These are phyloP conservation scores for Neolamprologus cancellatus DNA, from an alignment of 2,113 vertebrate species.

Conservation along the genomic window DNA sequence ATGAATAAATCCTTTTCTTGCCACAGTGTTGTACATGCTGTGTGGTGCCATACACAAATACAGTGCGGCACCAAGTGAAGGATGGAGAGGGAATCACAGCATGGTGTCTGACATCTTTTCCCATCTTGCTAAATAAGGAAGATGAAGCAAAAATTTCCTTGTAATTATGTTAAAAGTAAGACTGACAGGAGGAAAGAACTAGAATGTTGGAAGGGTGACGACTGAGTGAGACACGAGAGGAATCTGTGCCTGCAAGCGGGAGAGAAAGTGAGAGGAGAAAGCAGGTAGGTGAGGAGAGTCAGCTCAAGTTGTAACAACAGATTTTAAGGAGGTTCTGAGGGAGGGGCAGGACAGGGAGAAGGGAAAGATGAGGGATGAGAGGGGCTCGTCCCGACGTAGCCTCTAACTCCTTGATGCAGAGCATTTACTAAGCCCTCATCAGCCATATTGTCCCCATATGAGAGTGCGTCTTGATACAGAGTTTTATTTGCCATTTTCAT, in stretches of 20 bases:
- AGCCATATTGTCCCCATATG: not conserved
- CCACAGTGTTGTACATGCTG: not conserved
- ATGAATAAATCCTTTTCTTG: not conserved
- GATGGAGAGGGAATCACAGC: not conserved
- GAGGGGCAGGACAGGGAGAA: not conserved
- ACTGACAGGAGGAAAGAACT: not conserved
- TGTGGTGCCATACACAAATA: not conserved
- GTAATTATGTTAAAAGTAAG: not conserved
- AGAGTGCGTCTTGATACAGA: not conserved
- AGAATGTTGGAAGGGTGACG: not conserved
- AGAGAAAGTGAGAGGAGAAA: not conserved
- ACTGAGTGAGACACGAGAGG: not conserved
- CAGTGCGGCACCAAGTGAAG: not conserved
- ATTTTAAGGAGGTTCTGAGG: conserved; percentile 18
- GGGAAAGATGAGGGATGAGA: conserved; percentile 31
- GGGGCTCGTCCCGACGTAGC: conserved; percentile 9
- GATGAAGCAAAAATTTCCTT: not conserved
- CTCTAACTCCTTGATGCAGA: conserved; percentile 23
- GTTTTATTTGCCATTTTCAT: not conserved
- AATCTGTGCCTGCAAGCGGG: not conserved
- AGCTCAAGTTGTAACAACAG: conserved; percentile 8
- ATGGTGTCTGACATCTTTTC: not conserved
- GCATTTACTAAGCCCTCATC: conserved; percentile 37
- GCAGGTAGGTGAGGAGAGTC: not conserved
- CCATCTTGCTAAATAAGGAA: not conserved